These are phyloP conservation scores for Sarcophaga variegata DNA, from an alignment of 2,888 invertebrate species.

Conservation along the genomic window DNA sequence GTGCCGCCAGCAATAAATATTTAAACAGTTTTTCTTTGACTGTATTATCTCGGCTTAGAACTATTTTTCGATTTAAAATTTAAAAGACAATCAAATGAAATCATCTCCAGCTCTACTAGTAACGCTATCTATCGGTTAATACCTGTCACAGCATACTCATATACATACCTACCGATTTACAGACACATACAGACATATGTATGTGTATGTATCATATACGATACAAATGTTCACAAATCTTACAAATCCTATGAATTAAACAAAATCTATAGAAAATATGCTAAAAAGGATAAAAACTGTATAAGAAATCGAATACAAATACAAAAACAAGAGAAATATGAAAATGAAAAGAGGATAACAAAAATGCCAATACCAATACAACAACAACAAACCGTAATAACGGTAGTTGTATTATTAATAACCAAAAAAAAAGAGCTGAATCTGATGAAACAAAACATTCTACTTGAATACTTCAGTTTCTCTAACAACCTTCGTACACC, in stretches of 20 bases:
- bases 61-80: neutral
- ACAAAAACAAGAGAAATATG: slow-evolving; percentile 15
- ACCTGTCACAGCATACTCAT: slow-evolving; percentile 66
- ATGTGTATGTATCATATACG: neutral
- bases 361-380: neutral
- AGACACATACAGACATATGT: too few relatives aligned
- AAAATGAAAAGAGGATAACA: neutral
- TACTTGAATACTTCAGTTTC: slow-evolving; percentile 16
- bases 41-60: neutral
- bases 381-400: slow-evolving; percentile 18
- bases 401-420: neutral
- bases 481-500: neutral
- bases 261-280: slow-evolving; percentile 63
- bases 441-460: slow-evolving; percentile 37
- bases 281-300: slow-evolving; percentile 46
- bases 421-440: neutral
- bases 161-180: too few relatives aligned
- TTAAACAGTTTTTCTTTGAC: slow-evolving; percentile 34
- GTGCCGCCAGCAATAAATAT: slow-evolving; percentile 29
- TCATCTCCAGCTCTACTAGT: neutral
- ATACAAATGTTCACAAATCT: neutral
- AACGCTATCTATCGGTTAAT: slow-evolving; percentile 44
- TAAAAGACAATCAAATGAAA: neutral
- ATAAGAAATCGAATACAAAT: neutral
- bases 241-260: slow-evolving; percentile 66